Evolutionary conservation across 1,140 invertebrate genomes (phyloP), one percentile per base, ranked within the genome.

Genomic region (Pinna nobilis): DNA sequence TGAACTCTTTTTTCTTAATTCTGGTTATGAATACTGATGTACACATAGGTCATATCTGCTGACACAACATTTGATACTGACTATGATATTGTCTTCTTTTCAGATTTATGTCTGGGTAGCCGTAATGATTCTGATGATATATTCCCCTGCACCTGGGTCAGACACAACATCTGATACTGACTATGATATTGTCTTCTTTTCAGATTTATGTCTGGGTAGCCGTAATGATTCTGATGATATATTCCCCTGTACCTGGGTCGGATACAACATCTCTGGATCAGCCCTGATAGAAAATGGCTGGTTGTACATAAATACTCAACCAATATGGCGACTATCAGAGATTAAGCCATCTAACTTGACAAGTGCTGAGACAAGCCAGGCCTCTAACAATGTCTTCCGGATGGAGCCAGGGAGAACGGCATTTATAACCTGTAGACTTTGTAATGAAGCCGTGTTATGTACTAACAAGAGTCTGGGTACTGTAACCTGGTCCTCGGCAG

Each of bases 391-490:
- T 30, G 64, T 32, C 11, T 76, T 71, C 57, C 39, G 49, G 25
- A 79, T 79, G 70, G 74, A 73, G 23, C 74, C 74, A 15, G 70
- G 70, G 1, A 33, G 71, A 35, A 69, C 66, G 4, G 13, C 77
- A 44, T 79, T 79, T 41, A 28, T 66, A 15, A 68, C 47, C 18
- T 60, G 73, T 13, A 55, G 57, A 18, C 47, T 68, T 4, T 79
- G 78, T 50, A 77, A 76, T 59, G 74, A 76, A 44, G 78, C 74
- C 5, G 59, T 70, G 33, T 25, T 59, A 15, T 78, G 76, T 57
- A 63, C 68, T 13, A 63, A 63, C 59, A 75, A 70, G 49, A 47
- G 61, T 41, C 37, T 78, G 11, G 72, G 76, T 11, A 32, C 68
- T 13, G 49, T 64, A 7, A 55, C 59, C 4, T 49, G 71, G 13